Conservation (phyloP, 2,888 invertebrate genomes). For the Pachliopta kotzebuea region DNA sequence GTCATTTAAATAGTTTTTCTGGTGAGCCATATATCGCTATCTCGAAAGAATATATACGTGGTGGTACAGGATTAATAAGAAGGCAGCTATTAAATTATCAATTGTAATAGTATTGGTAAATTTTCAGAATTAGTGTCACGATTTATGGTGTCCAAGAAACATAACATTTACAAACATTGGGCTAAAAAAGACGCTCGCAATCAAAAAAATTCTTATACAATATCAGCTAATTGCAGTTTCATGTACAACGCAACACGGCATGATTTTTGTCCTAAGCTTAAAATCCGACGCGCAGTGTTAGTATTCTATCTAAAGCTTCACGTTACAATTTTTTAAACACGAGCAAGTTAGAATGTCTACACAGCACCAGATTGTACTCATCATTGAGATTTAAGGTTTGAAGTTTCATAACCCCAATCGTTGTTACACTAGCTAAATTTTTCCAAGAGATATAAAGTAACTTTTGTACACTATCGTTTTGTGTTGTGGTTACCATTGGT, state of each 20-base stretch:
- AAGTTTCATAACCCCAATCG: no score
- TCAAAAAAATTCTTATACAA: not conserved
- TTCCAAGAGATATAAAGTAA: no score
- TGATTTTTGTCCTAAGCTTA: slow-evolving; percentile 63
- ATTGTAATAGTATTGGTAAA: not conserved
- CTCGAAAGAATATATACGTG: no score
- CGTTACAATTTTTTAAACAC: not conserved
- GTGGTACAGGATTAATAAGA: no score
- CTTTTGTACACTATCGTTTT: no score
- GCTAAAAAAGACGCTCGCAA: slow-evolving; percentile 7
- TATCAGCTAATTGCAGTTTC: slow-evolving; percentile 33
- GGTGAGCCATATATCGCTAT: no score
- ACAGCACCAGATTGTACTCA: no score
- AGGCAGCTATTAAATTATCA: not conserved
- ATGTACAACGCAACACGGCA: slow-evolving; percentile 53
- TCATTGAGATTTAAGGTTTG: no score
- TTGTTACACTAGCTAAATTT: no score
- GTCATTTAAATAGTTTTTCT: no score
- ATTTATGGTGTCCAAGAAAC: slow-evolving; percentile 47
- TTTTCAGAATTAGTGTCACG: slow-evolving; percentile 41
- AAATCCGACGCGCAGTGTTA: slow-evolving; percentile 79
- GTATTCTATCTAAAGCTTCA: slow-evolving; percentile 34
- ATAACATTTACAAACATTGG: slow-evolving; percentile 43
- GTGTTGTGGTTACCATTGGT: no score
- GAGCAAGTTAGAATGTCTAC: no score